These are phyloP conservation scores for Micronycteris hirsuta DNA, from an alignment of 2,113 vertebrate genomes.

Conservation along the genomic window DNA sequence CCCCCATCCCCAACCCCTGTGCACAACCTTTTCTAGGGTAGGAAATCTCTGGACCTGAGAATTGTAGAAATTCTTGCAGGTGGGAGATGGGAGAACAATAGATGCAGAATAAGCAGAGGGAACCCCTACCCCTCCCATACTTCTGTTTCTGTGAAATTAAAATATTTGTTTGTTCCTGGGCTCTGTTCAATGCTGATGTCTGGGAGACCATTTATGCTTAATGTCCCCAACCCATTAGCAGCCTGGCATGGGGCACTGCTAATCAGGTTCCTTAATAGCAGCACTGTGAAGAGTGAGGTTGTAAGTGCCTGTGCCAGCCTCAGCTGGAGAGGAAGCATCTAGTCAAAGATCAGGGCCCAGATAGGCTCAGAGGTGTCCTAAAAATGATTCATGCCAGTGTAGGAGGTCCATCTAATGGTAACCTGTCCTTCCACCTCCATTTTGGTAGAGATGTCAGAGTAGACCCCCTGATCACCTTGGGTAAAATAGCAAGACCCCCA, in stretches of 20 bases:
- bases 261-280: slow-evolving; percentile 66
- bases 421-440: background rate
- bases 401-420: background rate
- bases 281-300: background rate
- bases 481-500: background rate
- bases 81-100: background rate
- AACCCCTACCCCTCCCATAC: background rate
- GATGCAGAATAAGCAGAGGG: background rate
- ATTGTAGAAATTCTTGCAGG: background rate
- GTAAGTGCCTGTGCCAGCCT: background rate
- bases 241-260: slow-evolving; percentile 50
- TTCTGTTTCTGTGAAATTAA: slow-evolving; percentile 51
- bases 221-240: slow-evolving; percentile 63
- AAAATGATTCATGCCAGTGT: background rate
- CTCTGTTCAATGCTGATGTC: slow-evolving; percentile 15
- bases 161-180: slow-evolving; percentile 64
- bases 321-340: slow-evolving; percentile 46
- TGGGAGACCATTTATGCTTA: slow-evolving; percentile 61
- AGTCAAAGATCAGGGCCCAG: slow-evolving; percentile 24
- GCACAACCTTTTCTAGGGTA: background rate
- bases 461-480: background rate
- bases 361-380: background rate
- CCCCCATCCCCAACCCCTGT: too few relatives aligned
- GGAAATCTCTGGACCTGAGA: background rate
- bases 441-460: background rate